Evolutionary conservation across 2,113 vertebrate species (phyloP).

Genomic region (Laticauda colubrina): DNA sequence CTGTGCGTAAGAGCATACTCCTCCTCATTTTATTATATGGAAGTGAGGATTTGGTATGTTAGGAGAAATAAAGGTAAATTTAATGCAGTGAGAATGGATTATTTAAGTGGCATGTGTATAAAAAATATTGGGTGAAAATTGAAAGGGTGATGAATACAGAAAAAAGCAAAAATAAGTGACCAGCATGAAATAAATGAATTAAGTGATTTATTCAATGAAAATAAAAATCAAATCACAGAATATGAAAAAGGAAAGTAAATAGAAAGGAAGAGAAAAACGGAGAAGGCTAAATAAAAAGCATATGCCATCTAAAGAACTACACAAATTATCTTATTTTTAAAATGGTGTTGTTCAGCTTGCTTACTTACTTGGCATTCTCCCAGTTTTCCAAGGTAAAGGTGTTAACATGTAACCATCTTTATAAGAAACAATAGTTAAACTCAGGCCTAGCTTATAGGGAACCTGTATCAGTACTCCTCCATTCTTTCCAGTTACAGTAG

Average conservation of each 20-base stretch:
- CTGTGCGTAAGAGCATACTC: neutral
- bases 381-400: conserved; percentile 86
- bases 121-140: neutral
- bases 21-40: neutral
- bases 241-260: neutral
- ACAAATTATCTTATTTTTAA: neutral
- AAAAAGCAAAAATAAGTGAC: neutral
- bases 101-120: neutral
- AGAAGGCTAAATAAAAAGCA: neutral
- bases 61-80: neutral
- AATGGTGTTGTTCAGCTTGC: conserved; percentile 63
- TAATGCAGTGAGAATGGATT: neutral
- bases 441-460: conserved; percentile 75
- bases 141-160: neutral
- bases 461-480: conserved; percentile 84
- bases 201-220: neutral
- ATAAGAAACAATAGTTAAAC: conserved; percentile 82
- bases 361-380: conserved; percentile 85
- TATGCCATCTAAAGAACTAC: neutral
- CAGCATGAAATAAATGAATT: neutral
- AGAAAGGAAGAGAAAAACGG: neutral
- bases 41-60: neutral
- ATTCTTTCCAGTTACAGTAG: conserved; percentile 69
- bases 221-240: neutral
- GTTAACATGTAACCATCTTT: conserved; percentile 87